A percentile compares a stretch with the other conserved stretches of the same genome.
Evolutionary conservation across 2,797 vertebrate species (phyloP).

Genomic region (Anguilla megastoma): DNA sequence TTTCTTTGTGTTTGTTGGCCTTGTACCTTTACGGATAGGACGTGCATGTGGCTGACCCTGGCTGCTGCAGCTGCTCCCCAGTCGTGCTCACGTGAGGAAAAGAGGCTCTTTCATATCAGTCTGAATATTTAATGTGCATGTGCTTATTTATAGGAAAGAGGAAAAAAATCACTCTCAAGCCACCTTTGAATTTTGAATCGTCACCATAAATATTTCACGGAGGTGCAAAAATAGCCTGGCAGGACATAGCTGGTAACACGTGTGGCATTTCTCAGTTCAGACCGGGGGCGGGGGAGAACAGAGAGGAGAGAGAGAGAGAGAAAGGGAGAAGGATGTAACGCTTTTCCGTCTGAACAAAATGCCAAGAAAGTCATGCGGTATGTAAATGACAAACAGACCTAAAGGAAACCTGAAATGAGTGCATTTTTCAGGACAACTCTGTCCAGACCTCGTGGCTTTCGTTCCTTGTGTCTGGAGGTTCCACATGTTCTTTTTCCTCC

Average conservation of each 20-base stretch:
- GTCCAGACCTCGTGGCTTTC: background rate
- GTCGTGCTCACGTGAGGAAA: background rate
- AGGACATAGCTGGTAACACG: conserved; percentile 40
- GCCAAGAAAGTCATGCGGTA: background rate
- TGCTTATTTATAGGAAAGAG: conserved; percentile 36
- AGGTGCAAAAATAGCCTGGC: conserved; percentile 51
- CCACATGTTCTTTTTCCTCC: background rate
- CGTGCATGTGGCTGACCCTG: background rate
- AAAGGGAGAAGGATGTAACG: background rate
- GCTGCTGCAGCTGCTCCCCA: background rate
- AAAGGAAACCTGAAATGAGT: background rate
- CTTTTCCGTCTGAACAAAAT: background rate
- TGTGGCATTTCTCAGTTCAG: conserved; percentile 42
- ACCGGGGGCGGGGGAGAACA: background rate
- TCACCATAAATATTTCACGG: conserved; percentile 66
- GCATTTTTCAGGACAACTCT: background rate
- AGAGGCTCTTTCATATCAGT: background rate
- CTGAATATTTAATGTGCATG: background rate
- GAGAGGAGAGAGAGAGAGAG: background rate
- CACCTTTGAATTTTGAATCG: conserved; percentile 62
- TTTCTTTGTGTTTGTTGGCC: background rate
- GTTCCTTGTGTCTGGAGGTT: background rate
- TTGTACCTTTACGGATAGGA: background rate
- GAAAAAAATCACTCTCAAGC: conserved; percentile 46
- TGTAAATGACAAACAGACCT: conserved; percentile 15